Evolutionary conservation across 2,888 invertebrate species (phyloP).

Genomic region (Empis stercorea): DNA sequence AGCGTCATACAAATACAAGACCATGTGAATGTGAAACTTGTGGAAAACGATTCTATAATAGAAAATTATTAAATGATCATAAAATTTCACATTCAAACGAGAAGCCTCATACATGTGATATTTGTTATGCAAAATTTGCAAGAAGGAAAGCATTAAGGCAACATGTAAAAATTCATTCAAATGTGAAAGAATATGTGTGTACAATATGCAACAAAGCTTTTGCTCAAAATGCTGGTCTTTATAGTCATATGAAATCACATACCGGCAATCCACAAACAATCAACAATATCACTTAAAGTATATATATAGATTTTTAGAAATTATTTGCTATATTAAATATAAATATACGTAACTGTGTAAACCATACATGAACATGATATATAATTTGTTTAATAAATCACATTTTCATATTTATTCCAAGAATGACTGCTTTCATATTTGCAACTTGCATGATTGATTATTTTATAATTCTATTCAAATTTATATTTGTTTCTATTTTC

Average conservation of each 20-base stretch:
- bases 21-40: conserved; percentile 6
- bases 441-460: too few relatives aligned
- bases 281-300: too few relatives aligned
- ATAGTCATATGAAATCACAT: conserved; percentile 10
- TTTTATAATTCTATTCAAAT: too few relatives aligned
- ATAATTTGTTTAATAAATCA: too few relatives aligned
- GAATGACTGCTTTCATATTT: too few relatives aligned
- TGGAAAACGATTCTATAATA: conserved; percentile 5
- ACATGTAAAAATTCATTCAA: conserved; percentile 7
- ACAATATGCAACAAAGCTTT: conserved; percentile 8
- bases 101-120: conserved; percentile 6
- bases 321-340: too few relatives aligned
- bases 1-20: conserved; percentile 7
- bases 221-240: conserved; percentile 13
- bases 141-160: conserved; percentile 2
- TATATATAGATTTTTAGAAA: too few relatives aligned
- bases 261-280: too few relatives aligned
- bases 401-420: too few relatives aligned
- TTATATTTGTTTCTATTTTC: too few relatives aligned
- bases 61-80: conserved; percentile 5
- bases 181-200: conserved; percentile 16
- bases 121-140: conserved; percentile 7
- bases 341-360: too few relatives aligned
- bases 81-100: conserved; percentile 5
- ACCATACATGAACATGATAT: too few relatives aligned